These are phyloP conservation scores for Larimichthys polyactis DNA, from an alignment of 2,113 vertebrate species.

Conservation along the genomic window DNA sequence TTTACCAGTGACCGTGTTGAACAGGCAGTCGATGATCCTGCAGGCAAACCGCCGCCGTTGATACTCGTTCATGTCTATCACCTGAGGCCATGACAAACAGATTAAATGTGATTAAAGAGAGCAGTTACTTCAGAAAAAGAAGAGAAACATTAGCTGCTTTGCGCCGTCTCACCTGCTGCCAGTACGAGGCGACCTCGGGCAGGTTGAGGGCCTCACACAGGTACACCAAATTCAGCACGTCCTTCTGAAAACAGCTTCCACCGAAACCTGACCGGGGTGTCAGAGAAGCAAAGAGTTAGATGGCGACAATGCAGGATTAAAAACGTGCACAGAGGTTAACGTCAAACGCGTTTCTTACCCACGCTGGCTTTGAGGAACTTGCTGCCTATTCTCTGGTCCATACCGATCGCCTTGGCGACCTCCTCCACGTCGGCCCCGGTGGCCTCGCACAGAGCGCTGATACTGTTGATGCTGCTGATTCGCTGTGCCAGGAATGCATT, in stretches of 20 bases:
- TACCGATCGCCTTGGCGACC: slow-evolving; percentile 96
- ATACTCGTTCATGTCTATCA: slow-evolving; percentile 99
- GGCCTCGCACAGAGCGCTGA: slow-evolving; percentile 96
- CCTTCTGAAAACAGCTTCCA: slow-evolving; percentile 99
- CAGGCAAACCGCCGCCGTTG: slow-evolving; percentile 96
- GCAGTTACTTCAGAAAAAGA: neutral
- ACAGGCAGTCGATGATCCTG: slow-evolving; percentile 96
- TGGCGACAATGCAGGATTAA: rapidly evolving
- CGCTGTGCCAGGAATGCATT: slow-evolving; percentile 98
- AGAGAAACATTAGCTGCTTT: rapidly evolving
- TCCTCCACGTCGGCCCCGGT: slow-evolving; percentile 98
- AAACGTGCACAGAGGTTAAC: rapidly evolving
- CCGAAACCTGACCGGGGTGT: slow-evolving; percentile 89
- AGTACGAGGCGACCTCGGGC: slow-evolving; percentile 96
- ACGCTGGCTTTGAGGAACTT: slow-evolving; percentile 99
- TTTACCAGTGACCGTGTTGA: slow-evolving; percentile 97
- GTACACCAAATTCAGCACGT: slow-evolving; percentile 97
- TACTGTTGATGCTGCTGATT: slow-evolving; percentile 99
- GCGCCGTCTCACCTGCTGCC: slow-evolving; percentile 91
- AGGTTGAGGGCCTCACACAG: slow-evolving; percentile 97
- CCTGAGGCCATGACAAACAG: slow-evolving; percentile 80
- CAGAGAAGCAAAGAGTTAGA: neutral
- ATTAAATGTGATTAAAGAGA: neutral
- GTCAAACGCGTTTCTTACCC: slow-evolving; percentile 81
- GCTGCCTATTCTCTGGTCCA: slow-evolving; percentile 98